These are phyloP conservation scores for Dendrophyllia cribrosa DNA, from an alignment of 64 coral and sea anemone genomes.

Conservation along the genomic window DNA sequence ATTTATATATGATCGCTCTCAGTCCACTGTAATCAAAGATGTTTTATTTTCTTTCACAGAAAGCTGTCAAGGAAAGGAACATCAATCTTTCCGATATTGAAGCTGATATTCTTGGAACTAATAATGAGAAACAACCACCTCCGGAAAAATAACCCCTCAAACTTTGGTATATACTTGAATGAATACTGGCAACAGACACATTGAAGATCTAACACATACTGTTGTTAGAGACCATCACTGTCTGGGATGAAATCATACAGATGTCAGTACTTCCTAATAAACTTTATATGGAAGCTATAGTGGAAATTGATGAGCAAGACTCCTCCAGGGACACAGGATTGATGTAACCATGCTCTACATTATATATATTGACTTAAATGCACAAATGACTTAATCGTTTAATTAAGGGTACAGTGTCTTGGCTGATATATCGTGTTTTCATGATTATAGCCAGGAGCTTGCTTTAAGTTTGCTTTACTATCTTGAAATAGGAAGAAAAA, in stretches of 20 bases:
- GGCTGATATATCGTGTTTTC: too few species aligned
- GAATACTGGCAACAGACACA: neutral
- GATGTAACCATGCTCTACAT: too few species aligned
- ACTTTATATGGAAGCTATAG: too few species aligned
- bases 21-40: neutral
- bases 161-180: neutral
- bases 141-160: neutral
- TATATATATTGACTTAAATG: too few species aligned
- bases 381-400: too few species aligned
- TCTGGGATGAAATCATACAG: neutral
- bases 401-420: too few species aligned
- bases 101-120: conserved; percentile 83
- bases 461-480: too few species aligned
- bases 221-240: neutral
- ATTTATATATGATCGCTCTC: too few species aligned
- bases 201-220: neutral
- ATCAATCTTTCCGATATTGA: conserved; percentile 93
- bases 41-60: conserved; percentile 56
- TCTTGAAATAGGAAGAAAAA: too few species aligned
- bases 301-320: too few species aligned
- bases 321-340: too few species aligned
- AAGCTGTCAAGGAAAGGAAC: conserved; percentile 96
- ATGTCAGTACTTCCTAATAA: neutral
- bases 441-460: too few species aligned
- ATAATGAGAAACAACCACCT: conserved; percentile 89